Base-by-base conservation (phyloP, 2,113 vertebrate genomes). In the Salvator merianae region DNA sequence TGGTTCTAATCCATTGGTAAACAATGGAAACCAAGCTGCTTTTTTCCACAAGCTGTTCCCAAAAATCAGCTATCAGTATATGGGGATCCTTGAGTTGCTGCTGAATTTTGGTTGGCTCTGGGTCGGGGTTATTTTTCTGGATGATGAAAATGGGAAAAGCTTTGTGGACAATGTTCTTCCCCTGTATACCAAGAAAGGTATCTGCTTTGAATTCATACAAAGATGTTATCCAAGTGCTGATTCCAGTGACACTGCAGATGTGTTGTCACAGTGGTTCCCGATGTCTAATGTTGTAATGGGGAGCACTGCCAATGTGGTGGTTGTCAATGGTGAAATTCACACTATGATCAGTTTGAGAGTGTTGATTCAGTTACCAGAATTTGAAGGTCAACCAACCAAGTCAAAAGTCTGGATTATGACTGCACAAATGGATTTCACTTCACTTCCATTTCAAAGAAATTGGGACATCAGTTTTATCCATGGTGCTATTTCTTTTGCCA, bases 391-490 rank as follows among this genome's bases (percentile, higher is more conserved):
- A 69, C 5, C 28, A 34, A 12, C 32, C 22, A 72, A 10, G 20
- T 18, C 38, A 38, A 78, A 78, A 28, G 66, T 84, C 28, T 84
- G 75, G 83, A 47, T 84, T 34, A 47, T 78, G 83, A 84, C 68
- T 62, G 75, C 83, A 10, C 66, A 78, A 24, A 63, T 78, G 66
- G 83, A 84, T 28, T 71, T 84, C 30, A 69, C 53, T 28, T 71
- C 75, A 24, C 5, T 72, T 63, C 18, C 68, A 3, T 62, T 84
- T 26, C 75, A 53, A 71, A 62, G 22, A 2, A 43, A 1, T 2
- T 72, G 36, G 36, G 38, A 40, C 8, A 32, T 71, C 62, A 68
- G 71, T 1, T 78, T 78, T 47, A 20, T 84, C 24, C 75, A 78
- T 47, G 83, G 83, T 71, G 34, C 83, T 72, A 3, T 84, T 20